A percentile compares a stretch with the other conserved stretches of the same genome.
Evolutionary conservation across 1,140 invertebrate species (phyloP).

Genomic region (Dinothrombium tinctorium): DNA sequence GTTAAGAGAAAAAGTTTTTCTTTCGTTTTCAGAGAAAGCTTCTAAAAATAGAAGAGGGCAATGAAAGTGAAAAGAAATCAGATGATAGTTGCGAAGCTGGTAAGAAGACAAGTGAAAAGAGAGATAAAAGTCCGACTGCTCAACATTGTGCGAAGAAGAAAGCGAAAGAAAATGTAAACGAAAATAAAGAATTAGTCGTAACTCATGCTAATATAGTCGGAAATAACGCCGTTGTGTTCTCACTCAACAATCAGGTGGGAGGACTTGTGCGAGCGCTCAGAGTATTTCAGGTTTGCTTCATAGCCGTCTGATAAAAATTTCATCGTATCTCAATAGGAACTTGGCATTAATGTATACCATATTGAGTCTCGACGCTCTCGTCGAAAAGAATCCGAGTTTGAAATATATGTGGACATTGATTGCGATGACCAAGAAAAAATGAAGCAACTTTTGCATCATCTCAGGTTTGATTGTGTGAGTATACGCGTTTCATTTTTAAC

Average conservation of each 20-base stretch:
- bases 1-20: too few species aligned
- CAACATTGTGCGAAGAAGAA: not conserved
- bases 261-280: conserved; percentile 65
- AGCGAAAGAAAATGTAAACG: not conserved
- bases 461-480: conserved; percentile 38
- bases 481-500: not conserved
- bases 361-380: conserved; percentile 69
- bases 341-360: conserved; percentile 80
- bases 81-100: too few species aligned
- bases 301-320: not conserved
- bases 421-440: conserved; percentile 49
- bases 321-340: conserved; percentile 30
- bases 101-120: too few species aligned
- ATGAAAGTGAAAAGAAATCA: too few species aligned
- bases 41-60: too few species aligned
- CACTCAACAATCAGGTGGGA: conserved; percentile 76
- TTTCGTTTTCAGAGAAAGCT: too few species aligned
- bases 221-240: conserved; percentile 49
- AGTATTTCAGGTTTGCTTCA: conserved; percentile 49
- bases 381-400: conserved; percentile 40
- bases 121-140: too few species aligned
- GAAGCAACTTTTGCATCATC: conserved; percentile 51
- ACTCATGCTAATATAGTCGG: conserved; percentile 3
- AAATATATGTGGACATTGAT: conserved; percentile 81
- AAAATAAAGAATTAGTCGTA: not conserved